Evolutionary conservation across 1,140 invertebrate species (phyloP), one percentile per base, ranked within the genome.

Genomic region (Pinna nobilis): DNA sequence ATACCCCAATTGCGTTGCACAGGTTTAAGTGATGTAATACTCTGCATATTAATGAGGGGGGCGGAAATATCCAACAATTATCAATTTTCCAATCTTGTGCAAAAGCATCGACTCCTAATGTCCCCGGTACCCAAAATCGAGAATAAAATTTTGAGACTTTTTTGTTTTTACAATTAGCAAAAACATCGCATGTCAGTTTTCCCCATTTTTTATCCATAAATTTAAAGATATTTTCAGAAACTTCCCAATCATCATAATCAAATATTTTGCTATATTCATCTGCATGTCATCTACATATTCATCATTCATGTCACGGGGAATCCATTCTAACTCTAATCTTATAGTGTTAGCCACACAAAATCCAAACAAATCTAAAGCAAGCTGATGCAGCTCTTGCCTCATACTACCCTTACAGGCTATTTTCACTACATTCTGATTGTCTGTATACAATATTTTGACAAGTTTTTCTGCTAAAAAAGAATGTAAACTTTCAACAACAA

Each of bases 221-320:
- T 2, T 15, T 23, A 20, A 70, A 76, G 15, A 66, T 13, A 13
- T 65, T n/a, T 33, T 65, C 35, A 1, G 50, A 59, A 20, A 76
- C 50, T 0, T 15, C 35, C 73, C 73, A 75, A 59, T 75, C 73
- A 32, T 76, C 67, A 41, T 28, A 50, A 76, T 70, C 60, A 61
- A 70, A 65, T 4, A 76, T 66, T 30, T 25, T 55, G 35, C 49
- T 59, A 4, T 47, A 70, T 9, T 28, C 50, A 65, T 75, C 66
- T 30, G 66, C 66, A 13, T 65, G n/a, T 25, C 15, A n/a, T n/a
- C n/a, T n/a, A n/a, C n/a, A n/a, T n/a, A n/a, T n/a, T n/a, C n/a
- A n/a, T n/a, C 37, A 11, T 75, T 70, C 1, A 37, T 11, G 1
- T 39, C 44, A 35, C 66, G 32, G 0, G 74, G 61, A 13, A 70